Conservation (phyloP, 2,888 invertebrate species). For the Teleogryllus oceanicus region DNA sequence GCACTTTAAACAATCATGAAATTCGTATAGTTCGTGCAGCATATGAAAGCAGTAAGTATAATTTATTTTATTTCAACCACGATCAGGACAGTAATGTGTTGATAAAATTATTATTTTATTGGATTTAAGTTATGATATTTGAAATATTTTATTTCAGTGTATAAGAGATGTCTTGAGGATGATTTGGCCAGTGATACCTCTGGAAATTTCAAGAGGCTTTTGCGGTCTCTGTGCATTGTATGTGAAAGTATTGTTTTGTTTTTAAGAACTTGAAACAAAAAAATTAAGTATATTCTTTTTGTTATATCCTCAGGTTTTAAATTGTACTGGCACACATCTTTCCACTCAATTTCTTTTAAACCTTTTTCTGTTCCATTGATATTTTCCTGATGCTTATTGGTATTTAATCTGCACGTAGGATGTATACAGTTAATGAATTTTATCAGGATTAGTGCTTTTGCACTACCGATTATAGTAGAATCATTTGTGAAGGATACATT, state of each 20-base stretch:
- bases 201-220: constrained; percentile 83
- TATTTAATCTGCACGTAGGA: no score
- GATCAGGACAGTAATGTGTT: not conserved
- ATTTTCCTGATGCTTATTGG: no score
- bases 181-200: constrained; percentile 85
- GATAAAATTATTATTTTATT: not conserved
- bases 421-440: no score
- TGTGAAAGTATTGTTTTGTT: constrained; percentile 40
- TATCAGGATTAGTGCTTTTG: no score
- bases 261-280: no score
- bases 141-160: constrained; percentile 58
- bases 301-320: no score
- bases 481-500: no score
- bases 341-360: no score
- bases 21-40: constrained; percentile 74
- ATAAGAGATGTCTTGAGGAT: constrained; percentile 71
- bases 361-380: no score
- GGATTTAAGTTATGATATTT: not conserved
- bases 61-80: not conserved
- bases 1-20: constrained; percentile 81
- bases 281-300: no score
- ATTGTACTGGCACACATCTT: no score
- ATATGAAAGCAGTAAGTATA: constrained; percentile 68
- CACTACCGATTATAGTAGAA: no score
- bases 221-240: constrained; percentile 78